phyloP scores from a whole-genome alignment of 2,113 vertebrate species.

The Pampusana beccarii region DNA sequence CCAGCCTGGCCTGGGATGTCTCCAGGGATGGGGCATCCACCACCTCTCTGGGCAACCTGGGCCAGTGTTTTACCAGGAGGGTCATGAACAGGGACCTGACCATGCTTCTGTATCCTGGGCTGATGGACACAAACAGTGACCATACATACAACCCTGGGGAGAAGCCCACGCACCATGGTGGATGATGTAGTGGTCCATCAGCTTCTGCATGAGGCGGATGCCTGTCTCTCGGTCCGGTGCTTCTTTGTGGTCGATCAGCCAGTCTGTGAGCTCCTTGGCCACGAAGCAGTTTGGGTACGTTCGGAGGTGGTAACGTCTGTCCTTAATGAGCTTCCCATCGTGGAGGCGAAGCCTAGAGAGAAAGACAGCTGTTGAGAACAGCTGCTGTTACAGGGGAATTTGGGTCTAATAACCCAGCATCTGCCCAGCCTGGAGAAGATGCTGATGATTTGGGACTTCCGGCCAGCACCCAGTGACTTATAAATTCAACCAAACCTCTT shows the following conservation, averaged over 20 bases:
- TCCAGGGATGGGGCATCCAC: neutral
- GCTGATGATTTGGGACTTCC: neutral
- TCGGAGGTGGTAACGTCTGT: slow-evolving; percentile 80
- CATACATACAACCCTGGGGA: neutral
- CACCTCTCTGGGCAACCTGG: too few relatives aligned
- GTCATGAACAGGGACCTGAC: neutral
- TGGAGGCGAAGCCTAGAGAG: slow-evolving; percentile 81
- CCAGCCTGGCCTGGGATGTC: too few relatives aligned
- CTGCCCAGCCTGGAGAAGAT: neutral
- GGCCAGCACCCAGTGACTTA: neutral
- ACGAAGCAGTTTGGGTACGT: slow-evolving; percentile 89
- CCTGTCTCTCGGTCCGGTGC: slow-evolving; percentile 79
- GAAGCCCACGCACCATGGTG: slow-evolving; percentile 80
- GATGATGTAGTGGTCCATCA: slow-evolving; percentile 87
- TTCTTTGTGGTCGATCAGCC: slow-evolving; percentile 85
- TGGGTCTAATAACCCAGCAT: fast-evolving
- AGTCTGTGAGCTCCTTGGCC: slow-evolving; percentile 85
- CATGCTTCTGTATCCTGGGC: fast-evolving
- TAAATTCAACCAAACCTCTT: neutral
- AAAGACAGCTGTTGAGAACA: neutral
- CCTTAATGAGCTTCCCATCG: slow-evolving; percentile 85
- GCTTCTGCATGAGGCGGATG: slow-evolving; percentile 84
- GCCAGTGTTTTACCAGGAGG: neutral
- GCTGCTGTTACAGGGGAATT: neutral
- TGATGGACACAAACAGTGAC: fast-evolving